Base-by-base conservation (phyloP, 2,888 invertebrate genomes). In the Brachyptera risi region DNA sequence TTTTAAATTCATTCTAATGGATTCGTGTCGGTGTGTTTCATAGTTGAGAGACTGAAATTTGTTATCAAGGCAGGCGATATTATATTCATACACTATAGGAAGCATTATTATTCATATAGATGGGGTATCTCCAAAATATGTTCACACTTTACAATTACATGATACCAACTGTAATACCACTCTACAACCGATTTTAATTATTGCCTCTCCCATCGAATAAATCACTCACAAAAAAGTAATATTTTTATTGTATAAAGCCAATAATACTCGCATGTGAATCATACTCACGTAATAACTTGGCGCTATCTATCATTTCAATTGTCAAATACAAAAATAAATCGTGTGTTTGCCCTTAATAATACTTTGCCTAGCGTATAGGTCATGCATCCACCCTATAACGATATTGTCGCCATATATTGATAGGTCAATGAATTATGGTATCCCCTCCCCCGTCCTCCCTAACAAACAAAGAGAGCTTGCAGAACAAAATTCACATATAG, bases 231-330 rank as follows among this genome's bases (percentile, higher is more conserved):
- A 38, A 38, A 38, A n/a, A 44, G 17, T n/a, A 31, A 31, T 11
- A 44, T 19, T 44, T 44, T 44, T 44, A 17, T n/a, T 44, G 44
- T 21, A 44, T 11, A 19, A 21, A 44, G 44, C 44, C 44, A 44
- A 44, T 44, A 44, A 44, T 19, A 19, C 44, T 19, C 44, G 21
- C 44, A 4, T 44, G 19, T 44, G 44, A 44, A 44, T 44, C 44
- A 44, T 44, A 4, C 4, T 17, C 21, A 44, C 44, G 44, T 44
- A 44, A 44, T 44, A 44, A 44, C 44, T 17, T 2, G 7, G 21
- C 3, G 4, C 17, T 5, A 44, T 44, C 21, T 21, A 44, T 44
- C 44, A 44, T 44, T 19, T 11, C 44, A 44, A 31, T 7, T 31
- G 40, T 38, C 40, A 38, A 38, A 38, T 17, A 17, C 15, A 3